Percentiles rank a stretch among this genome's conserved stretches.
phyloP scores from a whole-genome alignment of 2,797 vertebrate species.

The Vultur gryphus region DNA sequence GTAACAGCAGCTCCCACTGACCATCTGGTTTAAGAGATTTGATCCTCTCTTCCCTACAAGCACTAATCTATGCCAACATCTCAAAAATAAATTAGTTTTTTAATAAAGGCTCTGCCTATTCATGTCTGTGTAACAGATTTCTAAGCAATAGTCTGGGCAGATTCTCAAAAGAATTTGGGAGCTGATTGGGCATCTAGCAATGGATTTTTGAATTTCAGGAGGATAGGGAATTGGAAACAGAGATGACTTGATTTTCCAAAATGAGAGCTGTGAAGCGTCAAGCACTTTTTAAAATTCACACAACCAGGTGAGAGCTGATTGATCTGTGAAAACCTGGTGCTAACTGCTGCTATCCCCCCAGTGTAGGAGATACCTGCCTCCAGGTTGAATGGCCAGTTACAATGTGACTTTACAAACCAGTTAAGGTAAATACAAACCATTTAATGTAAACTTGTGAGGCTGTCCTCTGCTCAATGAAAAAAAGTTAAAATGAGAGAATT shows the following conservation, averaged over 20 bases:
- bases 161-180: background rate
- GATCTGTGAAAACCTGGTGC: background rate
- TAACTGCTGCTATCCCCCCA: background rate
- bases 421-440: background rate
- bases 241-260: background rate
- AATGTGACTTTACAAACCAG: background rate
- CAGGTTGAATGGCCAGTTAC: background rate
- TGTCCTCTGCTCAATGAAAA: background rate
- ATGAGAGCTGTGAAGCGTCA: background rate
- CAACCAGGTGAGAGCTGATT: background rate
- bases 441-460: background rate
- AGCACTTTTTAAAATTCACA: background rate
- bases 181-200: background rate
- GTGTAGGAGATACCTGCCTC: background rate
- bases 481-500: background rate
- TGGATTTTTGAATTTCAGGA: background rate
- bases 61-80: background rate
- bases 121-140: background rate
- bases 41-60: background rate
- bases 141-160: background rate
- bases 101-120: background rate
- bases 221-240: background rate
- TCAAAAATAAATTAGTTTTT: background rate
- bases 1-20: background rate
- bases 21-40: background rate